These are phyloP conservation scores for Conus canariensis DNA, from an alignment of 2,888 invertebrate species.

Conservation along the genomic window DNA sequence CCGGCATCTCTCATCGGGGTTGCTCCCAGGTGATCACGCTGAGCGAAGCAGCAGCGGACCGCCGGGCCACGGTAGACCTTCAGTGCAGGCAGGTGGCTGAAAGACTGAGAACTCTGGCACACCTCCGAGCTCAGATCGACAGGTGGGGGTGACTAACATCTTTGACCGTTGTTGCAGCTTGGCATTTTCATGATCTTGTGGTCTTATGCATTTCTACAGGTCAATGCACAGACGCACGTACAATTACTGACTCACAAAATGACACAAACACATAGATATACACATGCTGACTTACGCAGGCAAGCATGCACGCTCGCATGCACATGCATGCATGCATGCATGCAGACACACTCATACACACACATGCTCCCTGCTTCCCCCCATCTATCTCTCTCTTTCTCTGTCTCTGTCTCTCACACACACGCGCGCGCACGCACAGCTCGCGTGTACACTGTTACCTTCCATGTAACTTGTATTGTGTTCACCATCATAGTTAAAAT, in stretches of 20 bases:
- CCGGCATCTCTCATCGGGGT: slow-evolving; percentile 50
- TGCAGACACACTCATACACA: too few species aligned
- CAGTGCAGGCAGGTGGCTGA: not conserved
- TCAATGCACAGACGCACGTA: not conserved
- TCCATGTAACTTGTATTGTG: too few species aligned
- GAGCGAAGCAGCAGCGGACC: slow-evolving; percentile 45
- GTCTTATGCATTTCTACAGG: too few species aligned
- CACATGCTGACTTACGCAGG: too few species aligned
- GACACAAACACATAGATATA: too few species aligned
- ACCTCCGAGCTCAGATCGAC: slow-evolving; percentile 37
- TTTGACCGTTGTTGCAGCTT: not conserved
- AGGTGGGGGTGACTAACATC: not conserved
- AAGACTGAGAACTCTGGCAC: not conserved
- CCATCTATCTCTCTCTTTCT: not conserved
- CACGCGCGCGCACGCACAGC: too few species aligned
- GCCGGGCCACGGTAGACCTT: slow-evolving; percentile 31
- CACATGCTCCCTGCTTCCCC: too few species aligned
- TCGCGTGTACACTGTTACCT: too few species aligned
- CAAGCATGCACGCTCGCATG: not conserved
- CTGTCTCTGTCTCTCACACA: not conserved
- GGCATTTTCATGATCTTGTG: not conserved
- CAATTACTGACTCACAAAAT: too few species aligned
- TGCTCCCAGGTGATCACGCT: slow-evolving; percentile 47
- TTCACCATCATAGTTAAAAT: too few species aligned
- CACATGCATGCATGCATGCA: too few species aligned